These are phyloP conservation scores for Acanthococcus lagerstroemiae DNA, from an alignment of 2,888 invertebrate species.

Conservation along the genomic window DNA sequence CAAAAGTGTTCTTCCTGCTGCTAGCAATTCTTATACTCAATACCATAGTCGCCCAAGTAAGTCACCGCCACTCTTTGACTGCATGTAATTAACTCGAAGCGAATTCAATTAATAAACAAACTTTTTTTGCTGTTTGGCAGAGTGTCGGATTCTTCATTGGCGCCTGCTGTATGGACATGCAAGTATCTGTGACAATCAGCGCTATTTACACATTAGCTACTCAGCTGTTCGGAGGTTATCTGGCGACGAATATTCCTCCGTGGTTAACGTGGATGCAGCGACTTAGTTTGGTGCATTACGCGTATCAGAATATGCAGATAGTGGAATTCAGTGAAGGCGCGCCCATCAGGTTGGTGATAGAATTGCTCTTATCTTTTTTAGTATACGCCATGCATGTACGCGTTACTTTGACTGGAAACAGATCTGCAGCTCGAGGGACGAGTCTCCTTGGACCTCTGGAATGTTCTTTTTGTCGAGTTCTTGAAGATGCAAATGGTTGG, in stretches of 20 bases:
- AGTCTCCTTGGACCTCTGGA: no score
- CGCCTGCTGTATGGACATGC: slow-evolving; percentile 64
- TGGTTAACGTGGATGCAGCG: slow-evolving; percentile 66
- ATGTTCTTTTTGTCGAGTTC: no score
- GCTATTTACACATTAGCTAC: slow-evolving; percentile 66
- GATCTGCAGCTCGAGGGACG: no score
- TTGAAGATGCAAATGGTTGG: no score
- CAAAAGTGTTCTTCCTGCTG: slow-evolving; percentile 57
- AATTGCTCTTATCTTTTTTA: no score
- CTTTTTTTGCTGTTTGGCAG: slow-evolving; percentile 38
- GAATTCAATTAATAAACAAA: background rate
- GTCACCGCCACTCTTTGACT: no score
- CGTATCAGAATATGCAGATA: slow-evolving; percentile 71
- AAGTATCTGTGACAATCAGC: slow-evolving; percentile 65
- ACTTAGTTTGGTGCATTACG: slow-evolving; percentile 66
- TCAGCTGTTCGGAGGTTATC: slow-evolving; percentile 64
- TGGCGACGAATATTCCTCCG: slow-evolving; percentile 60
- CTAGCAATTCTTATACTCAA: slow-evolving; percentile 59
- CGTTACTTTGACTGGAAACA: no score
- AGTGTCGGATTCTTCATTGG: slow-evolving; percentile 71
- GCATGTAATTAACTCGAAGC: no score
- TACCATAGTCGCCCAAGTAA: slow-evolving; percentile 60
- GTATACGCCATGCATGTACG: no score
- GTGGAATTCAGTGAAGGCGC: slow-evolving; percentile 62
- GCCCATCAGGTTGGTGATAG: slow-evolving; percentile 58